These are phyloP conservation scores for Drosophila lutescens DNA, from an alignment of 2,888 invertebrate species.

Conservation along the genomic window DNA sequence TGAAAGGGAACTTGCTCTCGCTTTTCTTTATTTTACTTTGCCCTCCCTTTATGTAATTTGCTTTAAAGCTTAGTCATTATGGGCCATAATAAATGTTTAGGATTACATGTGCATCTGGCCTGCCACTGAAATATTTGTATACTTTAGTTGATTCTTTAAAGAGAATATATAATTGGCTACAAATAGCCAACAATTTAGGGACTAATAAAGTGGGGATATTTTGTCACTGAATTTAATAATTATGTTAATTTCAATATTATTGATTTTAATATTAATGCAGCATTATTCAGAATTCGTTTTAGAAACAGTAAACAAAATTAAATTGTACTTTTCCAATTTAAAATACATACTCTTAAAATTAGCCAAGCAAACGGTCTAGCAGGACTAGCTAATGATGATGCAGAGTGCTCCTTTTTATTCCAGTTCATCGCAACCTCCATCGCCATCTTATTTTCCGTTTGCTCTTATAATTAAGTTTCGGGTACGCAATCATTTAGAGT, in stretches of 20 bases:
- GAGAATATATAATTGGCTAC: neutral
- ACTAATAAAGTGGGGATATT: no score
- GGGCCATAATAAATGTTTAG: conserved; percentile 26
- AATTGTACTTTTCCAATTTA: neutral
- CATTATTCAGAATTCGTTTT: no score
- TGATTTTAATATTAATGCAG: neutral
- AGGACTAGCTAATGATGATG: conserved; percentile 43
- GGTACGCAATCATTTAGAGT: conserved; percentile 59
- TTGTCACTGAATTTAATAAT: neutral
- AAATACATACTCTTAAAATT: conserved; percentile 20
- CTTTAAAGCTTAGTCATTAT: neutral
- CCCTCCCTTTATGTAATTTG: conserved; percentile 1
- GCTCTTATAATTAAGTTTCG: conserved; percentile 63
- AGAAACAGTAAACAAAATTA: no score
- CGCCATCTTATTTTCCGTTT: neutral
- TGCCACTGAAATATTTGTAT: conserved; percentile 1
- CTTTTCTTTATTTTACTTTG: neutral
- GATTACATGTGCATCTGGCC: conserved; percentile 32
- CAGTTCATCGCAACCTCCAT: conserved; percentile 13
- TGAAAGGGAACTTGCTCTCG: conserved; percentile 1
- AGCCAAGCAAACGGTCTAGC: conserved; percentile 39
- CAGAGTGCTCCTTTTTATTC: conserved; percentile 28
- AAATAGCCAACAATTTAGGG: no score
- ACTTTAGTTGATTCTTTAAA: conserved; percentile 27
- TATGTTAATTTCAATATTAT: neutral